Evolutionary conservation across 1,140 invertebrate genomes (phyloP), one percentile per base, ranked within the genome.

Genomic region (Trachymyrmex septentrionalis): DNA sequence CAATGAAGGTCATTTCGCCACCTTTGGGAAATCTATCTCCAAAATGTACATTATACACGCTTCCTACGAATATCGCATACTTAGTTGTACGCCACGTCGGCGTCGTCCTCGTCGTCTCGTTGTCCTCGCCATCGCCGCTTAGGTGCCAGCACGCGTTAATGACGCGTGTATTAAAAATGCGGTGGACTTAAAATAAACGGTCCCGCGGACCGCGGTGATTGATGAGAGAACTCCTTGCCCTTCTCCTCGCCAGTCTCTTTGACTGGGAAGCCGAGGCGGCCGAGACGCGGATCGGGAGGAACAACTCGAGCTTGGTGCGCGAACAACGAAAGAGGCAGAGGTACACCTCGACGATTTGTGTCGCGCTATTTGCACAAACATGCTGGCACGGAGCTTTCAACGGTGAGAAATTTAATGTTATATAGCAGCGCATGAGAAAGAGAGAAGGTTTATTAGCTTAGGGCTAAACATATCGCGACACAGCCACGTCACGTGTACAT

Each of bases 141-240:
- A 91, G 87, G 67, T 90, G 87, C 86, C 89, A 87, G 91, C 90
- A 82, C 88, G 89, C 93, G 93, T 93, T 93, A 94, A 94, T 93
- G 93, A 94, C 91, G 92, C 93, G 92, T 93, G 93, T 93, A 94
- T 94, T 93, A 93, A 94, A 94, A 94, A 94, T 91, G 88, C 78
- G 78, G 80, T 66, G 86, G 92, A 92, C 93, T 94, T 93, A 94
- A 94, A 94, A 94, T 94, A 94, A 93, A 94, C 93, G 92, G 88
- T 84, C 72, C 67, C 72, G 64, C 77, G 76, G 44, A 44, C 57
- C 19, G 87, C 89, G 89, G 92, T 94, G 93, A 93, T 94, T 93
- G 93, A 94, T 94, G 93, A 93, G 88, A 84, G 89, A 90, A 85
- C 90, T 91, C 86, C 21, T 30, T 87, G 14, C 44, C 53, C 59